phyloP scores from a whole-genome alignment of 1,140 invertebrate genomes.

The Limonius californicus region DNA sequence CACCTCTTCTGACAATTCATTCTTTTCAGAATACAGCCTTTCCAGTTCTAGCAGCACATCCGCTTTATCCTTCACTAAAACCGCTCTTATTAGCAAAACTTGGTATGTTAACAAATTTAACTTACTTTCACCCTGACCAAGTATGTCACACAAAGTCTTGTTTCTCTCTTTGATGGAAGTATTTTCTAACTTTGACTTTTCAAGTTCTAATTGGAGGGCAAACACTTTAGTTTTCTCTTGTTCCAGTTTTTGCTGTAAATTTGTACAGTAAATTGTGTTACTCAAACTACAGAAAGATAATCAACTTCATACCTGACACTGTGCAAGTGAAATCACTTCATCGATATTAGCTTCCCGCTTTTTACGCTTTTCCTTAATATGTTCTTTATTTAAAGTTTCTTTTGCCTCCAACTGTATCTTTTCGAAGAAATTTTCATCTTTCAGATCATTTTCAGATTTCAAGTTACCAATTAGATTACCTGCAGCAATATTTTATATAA shows the following conservation, averaged over 20 bases:
- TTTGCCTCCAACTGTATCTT: constrained; percentile 62
- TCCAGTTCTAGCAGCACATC: constrained; percentile 72
- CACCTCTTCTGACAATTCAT: constrained; percentile 71
- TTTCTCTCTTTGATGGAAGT: constrained; percentile 71
- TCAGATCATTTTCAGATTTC: constrained; percentile 6
- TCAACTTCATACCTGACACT: constrained; percentile 45
- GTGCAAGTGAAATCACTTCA: constrained; percentile 38
- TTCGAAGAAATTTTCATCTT: constrained; percentile 61
- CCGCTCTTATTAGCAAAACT: background rate
- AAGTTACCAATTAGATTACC: too few species aligned
- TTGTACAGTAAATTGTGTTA: too few species aligned
- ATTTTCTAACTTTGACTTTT: constrained; percentile 62
- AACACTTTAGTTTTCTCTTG: constrained; percentile 63
- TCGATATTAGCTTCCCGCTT: constrained; percentile 40
- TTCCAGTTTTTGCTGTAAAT: constrained; percentile 60
- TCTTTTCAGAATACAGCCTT: constrained; percentile 62
- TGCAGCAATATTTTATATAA: too few species aligned
- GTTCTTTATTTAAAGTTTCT: constrained; percentile 62
- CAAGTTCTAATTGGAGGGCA: constrained; percentile 58
- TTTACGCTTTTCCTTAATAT: constrained; percentile 57
- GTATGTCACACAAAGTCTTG: constrained; percentile 71
- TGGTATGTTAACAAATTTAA: too few species aligned
- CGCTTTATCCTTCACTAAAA: constrained; percentile 74
- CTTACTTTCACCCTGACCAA: constrained; percentile 77
- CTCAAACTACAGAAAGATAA: too few species aligned